Conservation (phyloP, 2,113 vertebrate species). For the Empidonax alnorum region DNA sequence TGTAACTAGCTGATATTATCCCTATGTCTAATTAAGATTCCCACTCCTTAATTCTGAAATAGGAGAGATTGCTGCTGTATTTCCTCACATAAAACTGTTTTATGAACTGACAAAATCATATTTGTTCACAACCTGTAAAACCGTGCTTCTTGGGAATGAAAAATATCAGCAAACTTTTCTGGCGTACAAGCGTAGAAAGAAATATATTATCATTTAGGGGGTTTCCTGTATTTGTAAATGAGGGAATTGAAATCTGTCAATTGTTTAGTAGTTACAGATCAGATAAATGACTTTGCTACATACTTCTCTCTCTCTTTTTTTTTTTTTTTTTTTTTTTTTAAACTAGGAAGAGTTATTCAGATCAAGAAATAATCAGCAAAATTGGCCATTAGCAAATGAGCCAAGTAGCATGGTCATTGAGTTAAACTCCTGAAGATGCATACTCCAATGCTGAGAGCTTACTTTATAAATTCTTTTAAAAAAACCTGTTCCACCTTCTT, state of each 20-base stretch:
- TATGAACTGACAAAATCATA: slow-evolving; percentile 11
- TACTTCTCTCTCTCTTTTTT: not conserved
- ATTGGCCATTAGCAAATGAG: slow-evolving; percentile 2
- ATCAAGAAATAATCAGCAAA: slow-evolving; percentile 26
- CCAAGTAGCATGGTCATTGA: not conserved
- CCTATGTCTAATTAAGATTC: slow-evolving; percentile 48
- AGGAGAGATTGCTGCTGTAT: not conserved
- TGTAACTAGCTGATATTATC: slow-evolving; percentile 27
- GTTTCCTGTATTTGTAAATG: slow-evolving; percentile 12
- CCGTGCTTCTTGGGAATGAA: not conserved
- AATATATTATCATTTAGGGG: not conserved
- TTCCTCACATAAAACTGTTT: slow-evolving; percentile 33
- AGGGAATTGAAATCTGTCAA: not conserved
- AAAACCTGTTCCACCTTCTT: not conserved
- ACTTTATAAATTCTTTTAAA: not conserved
- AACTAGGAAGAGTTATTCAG: not conserved
- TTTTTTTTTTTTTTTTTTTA: too few relatives aligned
- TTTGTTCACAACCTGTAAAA: slow-evolving; percentile 31
- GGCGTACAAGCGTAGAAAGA: not conserved
- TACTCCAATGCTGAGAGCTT: not conserved
- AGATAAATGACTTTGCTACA: not conserved
- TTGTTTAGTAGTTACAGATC: not conserved
- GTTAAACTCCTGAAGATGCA: not conserved
- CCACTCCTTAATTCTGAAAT: slow-evolving; percentile 16
- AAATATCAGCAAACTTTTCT: slow-evolving; percentile 19